Conservation (phyloP, 2,888 invertebrate species). For the Ennomos fuscantarius region DNA sequence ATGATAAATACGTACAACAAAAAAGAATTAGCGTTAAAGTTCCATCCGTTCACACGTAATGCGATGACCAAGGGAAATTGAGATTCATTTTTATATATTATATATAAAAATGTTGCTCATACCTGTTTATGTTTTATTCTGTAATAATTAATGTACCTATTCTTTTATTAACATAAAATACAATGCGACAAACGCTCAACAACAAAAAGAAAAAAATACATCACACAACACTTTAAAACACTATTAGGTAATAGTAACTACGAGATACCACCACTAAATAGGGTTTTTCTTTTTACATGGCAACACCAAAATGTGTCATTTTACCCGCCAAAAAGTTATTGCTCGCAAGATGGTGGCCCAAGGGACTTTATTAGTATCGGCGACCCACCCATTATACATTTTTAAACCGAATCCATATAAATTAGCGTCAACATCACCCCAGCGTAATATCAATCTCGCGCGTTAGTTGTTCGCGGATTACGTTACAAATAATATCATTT, state of each 20-base stretch:
- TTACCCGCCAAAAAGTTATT: slow-evolving; percentile 57
- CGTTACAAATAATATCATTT: slow-evolving; percentile 85
- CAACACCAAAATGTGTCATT: slow-evolving; percentile 39
- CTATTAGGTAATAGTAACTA: no score
- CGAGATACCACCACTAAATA: no score
- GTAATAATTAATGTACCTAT: slow-evolving; percentile 25
- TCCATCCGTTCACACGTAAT: no score
- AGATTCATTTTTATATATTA: no score
- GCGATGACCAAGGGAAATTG: no score
- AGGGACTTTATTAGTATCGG: slow-evolving; percentile 79
- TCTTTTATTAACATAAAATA: slow-evolving; percentile 1
- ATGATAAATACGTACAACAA: no score
- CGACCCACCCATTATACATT: slow-evolving; percentile 81
- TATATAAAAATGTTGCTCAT: no score
- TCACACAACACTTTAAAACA: no score
- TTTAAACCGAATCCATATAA: slow-evolving; percentile 85
- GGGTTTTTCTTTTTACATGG: neutral
- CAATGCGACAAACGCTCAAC: no score
- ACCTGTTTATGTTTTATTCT: no score
- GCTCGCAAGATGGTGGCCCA: slow-evolving; percentile 58
- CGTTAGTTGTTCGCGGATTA: slow-evolving; percentile 83
- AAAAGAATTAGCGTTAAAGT: no score
- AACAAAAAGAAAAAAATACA: no score
- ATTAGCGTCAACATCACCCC: slow-evolving; percentile 84
- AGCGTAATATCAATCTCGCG: slow-evolving; percentile 82